Evolutionary conservation across 2,113 vertebrate species (phyloP), one percentile per base, ranked within the genome.

Genomic region (Pituophis catenifer): DNA sequence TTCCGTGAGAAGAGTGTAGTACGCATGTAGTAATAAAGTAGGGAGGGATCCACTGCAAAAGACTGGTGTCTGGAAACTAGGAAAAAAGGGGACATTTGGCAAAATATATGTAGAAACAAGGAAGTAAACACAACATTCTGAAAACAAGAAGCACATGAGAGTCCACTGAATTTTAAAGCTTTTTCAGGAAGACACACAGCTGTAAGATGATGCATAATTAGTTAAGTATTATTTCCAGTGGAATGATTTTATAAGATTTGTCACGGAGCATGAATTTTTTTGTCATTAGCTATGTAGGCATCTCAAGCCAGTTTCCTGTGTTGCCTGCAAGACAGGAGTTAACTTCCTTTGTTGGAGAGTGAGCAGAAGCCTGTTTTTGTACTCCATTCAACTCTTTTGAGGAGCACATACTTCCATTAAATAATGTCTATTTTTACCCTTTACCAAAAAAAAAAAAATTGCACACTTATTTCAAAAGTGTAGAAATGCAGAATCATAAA

Each of bases 321-420:
- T 48, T 87, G 92, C 88, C 33, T 92, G 62, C 62, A 57, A 89
- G 62, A 92, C 88, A 81, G 62, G 62, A 48, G 62, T n/a, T 57
- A 75, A 92, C 33, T 92, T 89, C 62, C 65, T 89, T 89, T 81
- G 57, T 57, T 90, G 81, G 15, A n/a, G 48, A 65, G n/a, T 85
- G 57, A 87, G 89, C 44, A 90, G 57, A 65, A 87, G 81, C 57
- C 75, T 93, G 81, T 65, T 93, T 93, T 93, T 53, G 75, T 89
- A 93, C 57, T 90, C 75, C 89, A 62, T 38, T 93, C 4, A 9
- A 86, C 86, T 86, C 54, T 59, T 90, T 86, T 86, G 86, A 90
- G 55, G 29, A 53, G n/a, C 6, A 24, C 10, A 7, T 90, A 24
- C 50, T 29, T 85, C 65, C 70, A 62, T 8, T 24, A 29, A 86